Evolutionary conservation across 2,797 vertebrate species (phyloP), one percentile per base, ranked within the genome.

Genomic region (Sebastiscus albofasciatus): DNA sequence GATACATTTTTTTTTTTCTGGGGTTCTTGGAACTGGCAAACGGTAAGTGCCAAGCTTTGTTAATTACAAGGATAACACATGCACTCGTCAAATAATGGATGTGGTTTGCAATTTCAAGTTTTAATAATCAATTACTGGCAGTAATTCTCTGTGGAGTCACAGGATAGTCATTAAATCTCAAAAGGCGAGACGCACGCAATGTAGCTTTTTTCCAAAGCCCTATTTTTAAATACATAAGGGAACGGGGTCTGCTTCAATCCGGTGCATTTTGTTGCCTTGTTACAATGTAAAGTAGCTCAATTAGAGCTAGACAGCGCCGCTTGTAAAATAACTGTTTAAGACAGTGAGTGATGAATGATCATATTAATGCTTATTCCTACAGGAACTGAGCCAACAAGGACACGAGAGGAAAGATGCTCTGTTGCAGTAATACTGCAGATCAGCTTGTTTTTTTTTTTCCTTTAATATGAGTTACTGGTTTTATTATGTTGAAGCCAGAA

Each of bases 81-180:
- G 96, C 96, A 92, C 96, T 97, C 95, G 95, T 98, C 97, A 97
- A 97, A 97, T 97, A 98, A 97, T 97, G 97, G 97, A 98, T 97
- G 97, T 96, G 96, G 96, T 97, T 98, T 97, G 96, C 97, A 98
- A 98, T 97, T 98, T 98, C 96, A 97, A 97, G 96, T 98, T 99
- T 99, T 99, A 98, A 98, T 97, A 99, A 99, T 99, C 97, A 99
- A 98, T 99, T 99, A 98, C 97, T 95, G 96, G 96, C 97, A 96
- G 95, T 97, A 97, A 97, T 98, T 98, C 97, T 97, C 97, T 93
- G 96, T 96, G 97, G 97, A 98, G 97, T 97, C 97, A 97, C 96
- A 96, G 97, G 97, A 97, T 97, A 98, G 97, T 96, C 97, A 97
- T 98, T 97, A 99, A 98, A 97, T 98, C 97, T 98, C 97, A 97